These are phyloP conservation scores for Synanthedon tipuliformis DNA, from an alignment of 2,888 invertebrate genomes.

Conservation along the genomic window DNA sequence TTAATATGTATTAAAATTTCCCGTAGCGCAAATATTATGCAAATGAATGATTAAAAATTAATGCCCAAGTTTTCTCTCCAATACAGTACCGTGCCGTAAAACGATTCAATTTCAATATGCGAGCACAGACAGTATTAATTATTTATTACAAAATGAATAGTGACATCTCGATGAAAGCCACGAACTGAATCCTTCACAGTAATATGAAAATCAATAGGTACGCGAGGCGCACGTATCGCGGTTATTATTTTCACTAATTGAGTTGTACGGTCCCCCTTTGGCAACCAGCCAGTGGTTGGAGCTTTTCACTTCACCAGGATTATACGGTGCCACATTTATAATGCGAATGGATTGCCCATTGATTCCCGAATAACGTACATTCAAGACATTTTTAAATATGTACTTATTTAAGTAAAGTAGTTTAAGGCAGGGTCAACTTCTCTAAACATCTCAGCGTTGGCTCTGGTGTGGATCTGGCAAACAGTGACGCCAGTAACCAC, in stretches of 20 bases:
- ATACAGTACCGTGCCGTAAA: too few species aligned
- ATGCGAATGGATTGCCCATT: constrained; percentile 23
- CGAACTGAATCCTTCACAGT: constrained; percentile 3
- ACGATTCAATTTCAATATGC: not conserved
- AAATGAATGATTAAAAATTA: too few species aligned
- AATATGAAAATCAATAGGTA: constrained; percentile 24
- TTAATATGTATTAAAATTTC: too few species aligned
- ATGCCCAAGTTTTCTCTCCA: too few species aligned
- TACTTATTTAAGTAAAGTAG: too few species aligned
- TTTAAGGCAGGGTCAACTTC: too few species aligned
- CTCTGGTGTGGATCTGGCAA: too few species aligned
- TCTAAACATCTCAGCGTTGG: too few species aligned
- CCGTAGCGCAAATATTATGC: too few species aligned
- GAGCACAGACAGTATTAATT: not conserved
- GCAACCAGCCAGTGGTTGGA: constrained; percentile 21
- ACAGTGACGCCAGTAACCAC: too few species aligned
- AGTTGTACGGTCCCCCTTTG: constrained; percentile 25
- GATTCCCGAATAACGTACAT: constrained; percentile 26
- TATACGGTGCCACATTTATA: constrained; percentile 24
- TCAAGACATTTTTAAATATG: not conserved
- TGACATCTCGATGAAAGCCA: not conserved
- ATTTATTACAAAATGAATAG: not conserved
- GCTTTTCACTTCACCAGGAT: constrained; percentile 47
- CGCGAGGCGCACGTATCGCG: constrained; percentile 9
- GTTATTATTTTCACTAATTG: constrained; percentile 48